phyloP scores from a whole-genome alignment of 2,113 vertebrate species.

The Lethenteron camtschaticum region DNA sequence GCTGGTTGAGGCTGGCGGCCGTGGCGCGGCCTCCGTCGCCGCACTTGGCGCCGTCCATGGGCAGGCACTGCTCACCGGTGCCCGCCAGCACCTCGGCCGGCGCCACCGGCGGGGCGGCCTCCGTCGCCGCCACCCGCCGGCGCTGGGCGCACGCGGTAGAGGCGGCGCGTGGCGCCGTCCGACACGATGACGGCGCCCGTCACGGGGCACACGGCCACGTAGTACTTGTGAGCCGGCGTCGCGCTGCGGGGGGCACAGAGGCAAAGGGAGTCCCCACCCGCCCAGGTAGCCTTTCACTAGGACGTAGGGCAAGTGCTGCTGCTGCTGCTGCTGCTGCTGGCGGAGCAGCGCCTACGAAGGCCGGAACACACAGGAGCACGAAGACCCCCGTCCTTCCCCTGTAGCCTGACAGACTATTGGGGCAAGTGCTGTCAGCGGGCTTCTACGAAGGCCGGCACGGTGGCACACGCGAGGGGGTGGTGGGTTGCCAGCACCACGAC shows the following conservation, averaged over 20 bases:
- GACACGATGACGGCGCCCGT: slow-evolving; percentile 72
- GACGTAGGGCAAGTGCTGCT: too few relatives aligned
- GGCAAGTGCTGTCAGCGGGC: too few relatives aligned
- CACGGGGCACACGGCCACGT: slow-evolving; percentile 84
- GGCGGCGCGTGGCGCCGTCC: slow-evolving; percentile 78
- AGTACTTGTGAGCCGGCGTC: slow-evolving; percentile 94
- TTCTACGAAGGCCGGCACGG: too few relatives aligned
- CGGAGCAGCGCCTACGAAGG: too few relatives aligned
- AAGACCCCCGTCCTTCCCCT: too few relatives aligned
- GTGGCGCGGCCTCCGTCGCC: slow-evolving; percentile 89
- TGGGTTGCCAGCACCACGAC: too few relatives aligned
- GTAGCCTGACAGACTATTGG: too few relatives aligned
- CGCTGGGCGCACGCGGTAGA: slow-evolving; percentile 59
- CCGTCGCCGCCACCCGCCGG: slow-evolving; percentile 17
- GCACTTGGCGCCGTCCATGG: slow-evolving; percentile 78
- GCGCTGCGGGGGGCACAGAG: slow-evolving; percentile 34
- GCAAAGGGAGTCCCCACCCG: not conserved
- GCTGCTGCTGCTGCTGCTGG: too few relatives aligned
- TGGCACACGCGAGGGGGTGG: too few relatives aligned
- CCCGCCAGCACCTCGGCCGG: slow-evolving; percentile 84
- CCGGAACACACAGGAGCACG: too few relatives aligned
- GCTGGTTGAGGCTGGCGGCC: slow-evolving; percentile 88
- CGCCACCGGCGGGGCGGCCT: slow-evolving; percentile 43
- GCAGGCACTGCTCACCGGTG: slow-evolving; percentile 85
- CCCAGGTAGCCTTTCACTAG: too few relatives aligned